Conservation (phyloP, 2,113 vertebrate genomes). For the Mola mola region DNA sequence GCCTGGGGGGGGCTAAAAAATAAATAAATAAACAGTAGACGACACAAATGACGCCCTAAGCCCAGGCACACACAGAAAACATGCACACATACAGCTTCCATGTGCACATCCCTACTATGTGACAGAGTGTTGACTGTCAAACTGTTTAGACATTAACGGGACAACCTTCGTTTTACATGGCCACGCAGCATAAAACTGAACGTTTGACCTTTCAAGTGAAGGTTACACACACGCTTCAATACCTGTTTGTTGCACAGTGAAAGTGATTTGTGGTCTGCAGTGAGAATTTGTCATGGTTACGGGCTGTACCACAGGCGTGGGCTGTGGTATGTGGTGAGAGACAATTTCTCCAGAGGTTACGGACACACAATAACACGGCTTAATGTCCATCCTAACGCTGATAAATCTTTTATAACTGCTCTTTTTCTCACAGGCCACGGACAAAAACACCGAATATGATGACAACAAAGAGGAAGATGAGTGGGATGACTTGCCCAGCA, state of each 20-base stretch:
- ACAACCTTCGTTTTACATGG: too few relatives aligned
- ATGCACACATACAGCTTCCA: too few relatives aligned
- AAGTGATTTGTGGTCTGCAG: too few relatives aligned
- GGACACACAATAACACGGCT: conserved; percentile 4
- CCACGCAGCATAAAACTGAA: background rate
- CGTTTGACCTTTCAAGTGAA: conserved; percentile 4
- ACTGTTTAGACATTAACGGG: background rate
- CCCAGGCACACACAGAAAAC: too few relatives aligned
- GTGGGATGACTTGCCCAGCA: conserved; percentile 17
- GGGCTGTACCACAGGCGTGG: too few relatives aligned
- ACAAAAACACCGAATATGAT: conserved; percentile 14
- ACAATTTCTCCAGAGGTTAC: conserved; percentile 17
- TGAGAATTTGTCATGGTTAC: too few relatives aligned
- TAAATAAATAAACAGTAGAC: too few relatives aligned
- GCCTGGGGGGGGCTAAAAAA: too few relatives aligned
- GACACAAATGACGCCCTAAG: too few relatives aligned
- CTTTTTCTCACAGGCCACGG: conserved; percentile 26
- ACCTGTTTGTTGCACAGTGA: background rate
- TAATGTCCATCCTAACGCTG: conserved; percentile 7
- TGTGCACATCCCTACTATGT: too few relatives aligned
- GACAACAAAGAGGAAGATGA: conserved; percentile 19
- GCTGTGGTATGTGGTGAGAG: conserved; percentile 17
- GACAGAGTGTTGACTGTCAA: too few relatives aligned
- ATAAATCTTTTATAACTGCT: background rate
- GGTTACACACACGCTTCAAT: background rate